phyloP scores from a whole-genome alignment of 1,140 invertebrate genomes.

The Ceratina calcarata region DNA sequence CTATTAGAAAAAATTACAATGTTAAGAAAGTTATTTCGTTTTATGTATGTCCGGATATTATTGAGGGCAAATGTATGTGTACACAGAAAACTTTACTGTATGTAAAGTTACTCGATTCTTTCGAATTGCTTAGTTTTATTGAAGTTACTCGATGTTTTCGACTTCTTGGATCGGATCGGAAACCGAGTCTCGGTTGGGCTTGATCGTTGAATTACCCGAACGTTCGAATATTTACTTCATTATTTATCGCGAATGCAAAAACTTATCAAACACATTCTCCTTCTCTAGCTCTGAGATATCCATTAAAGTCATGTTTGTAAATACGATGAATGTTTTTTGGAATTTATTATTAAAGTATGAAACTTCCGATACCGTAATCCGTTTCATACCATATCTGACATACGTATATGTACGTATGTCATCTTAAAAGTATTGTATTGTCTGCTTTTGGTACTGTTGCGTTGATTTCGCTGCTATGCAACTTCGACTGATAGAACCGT shows the following conservation, averaged over 20 bases:
- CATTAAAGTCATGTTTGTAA: slow-evolving; percentile 40
- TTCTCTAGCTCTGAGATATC: neutral
- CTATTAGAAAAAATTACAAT: too few relatives aligned
- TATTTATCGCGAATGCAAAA: slow-evolving; percentile 32
- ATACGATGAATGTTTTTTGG: slow-evolving; percentile 32
- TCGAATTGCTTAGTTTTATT: too few relatives aligned
- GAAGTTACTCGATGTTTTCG: too few relatives aligned
- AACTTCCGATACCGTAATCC: slow-evolving; percentile 38
- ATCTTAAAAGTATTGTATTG: slow-evolving; percentile 30
- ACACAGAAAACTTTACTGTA: too few relatives aligned
- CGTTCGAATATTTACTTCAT: neutral
- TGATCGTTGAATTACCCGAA: too few relatives aligned
- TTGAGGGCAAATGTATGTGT: too few relatives aligned
- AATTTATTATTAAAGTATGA: slow-evolving; percentile 28
- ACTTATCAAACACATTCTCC: neutral
- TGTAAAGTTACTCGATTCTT: too few relatives aligned
- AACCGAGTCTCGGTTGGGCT: too few relatives aligned
- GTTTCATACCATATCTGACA: slow-evolving; percentile 18
- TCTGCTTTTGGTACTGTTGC: slow-evolving; percentile 57
- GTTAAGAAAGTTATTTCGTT: too few relatives aligned
- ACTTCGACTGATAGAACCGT: slow-evolving; percentile 58
- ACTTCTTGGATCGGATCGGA: too few relatives aligned
- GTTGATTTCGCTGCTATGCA: slow-evolving; percentile 61
- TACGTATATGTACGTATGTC: neutral
- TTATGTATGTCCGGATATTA: too few relatives aligned